Evolutionary conservation across 1,140 invertebrate genomes (phyloP).

Genomic region (Portunus trituberculatus): DNA sequence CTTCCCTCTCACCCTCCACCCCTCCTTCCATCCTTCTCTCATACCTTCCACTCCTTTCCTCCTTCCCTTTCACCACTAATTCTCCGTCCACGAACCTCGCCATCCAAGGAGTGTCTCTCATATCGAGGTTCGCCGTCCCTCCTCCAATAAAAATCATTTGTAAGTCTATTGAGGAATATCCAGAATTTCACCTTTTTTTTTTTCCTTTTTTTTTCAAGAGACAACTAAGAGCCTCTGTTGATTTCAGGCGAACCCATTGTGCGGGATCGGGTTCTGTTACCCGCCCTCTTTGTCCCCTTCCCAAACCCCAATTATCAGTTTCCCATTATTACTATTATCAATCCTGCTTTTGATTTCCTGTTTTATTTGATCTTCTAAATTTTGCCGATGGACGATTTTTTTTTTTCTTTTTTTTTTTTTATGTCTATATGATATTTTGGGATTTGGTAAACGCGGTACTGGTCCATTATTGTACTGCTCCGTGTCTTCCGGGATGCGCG

Average conservation of each 20-base stretch:
- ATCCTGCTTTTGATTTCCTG: slow-evolving; percentile 67
- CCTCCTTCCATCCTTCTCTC: background rate
- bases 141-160: slow-evolving; percentile 59
- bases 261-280: slow-evolving; percentile 47
- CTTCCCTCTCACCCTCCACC: background rate
- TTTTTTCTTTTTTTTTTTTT: slow-evolving; percentile 28
- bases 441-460: background rate
- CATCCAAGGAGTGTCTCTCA: background rate
- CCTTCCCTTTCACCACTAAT: background rate
- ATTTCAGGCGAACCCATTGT: slow-evolving; percentile 44
- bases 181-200: slow-evolving; percentile 65
- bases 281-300: slow-evolving; percentile 44
- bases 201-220: slow-evolving; percentile 35
- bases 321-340: slow-evolving; percentile 72
- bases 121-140: slow-evolving; percentile 13
- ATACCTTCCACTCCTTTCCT: background rate
- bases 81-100: background rate
- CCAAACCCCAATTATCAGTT: slow-evolving; percentile 48
- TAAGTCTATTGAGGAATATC: slow-evolving; percentile 60
- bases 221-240: slow-evolving; percentile 50
- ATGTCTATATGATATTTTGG: background rate
- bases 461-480: background rate
- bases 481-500: background rate
- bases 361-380: slow-evolving; percentile 63
- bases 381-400: slow-evolving; percentile 12